Conservation (phyloP, 1,140 invertebrate species). For the Trichoplusia ni region DNA sequence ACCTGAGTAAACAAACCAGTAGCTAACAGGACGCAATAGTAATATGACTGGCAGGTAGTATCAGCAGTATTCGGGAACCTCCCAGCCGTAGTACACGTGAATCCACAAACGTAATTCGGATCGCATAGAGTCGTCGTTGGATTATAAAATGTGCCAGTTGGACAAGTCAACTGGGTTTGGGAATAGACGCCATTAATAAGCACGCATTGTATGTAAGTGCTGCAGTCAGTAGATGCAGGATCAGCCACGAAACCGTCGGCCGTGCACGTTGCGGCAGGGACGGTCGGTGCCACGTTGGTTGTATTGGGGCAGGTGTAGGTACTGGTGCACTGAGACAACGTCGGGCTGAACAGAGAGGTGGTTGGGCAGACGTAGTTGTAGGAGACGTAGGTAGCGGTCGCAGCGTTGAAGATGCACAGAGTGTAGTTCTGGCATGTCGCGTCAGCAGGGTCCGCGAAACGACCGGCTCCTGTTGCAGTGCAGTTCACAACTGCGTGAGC, state of each 20-base stretch:
- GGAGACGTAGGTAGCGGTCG: constrained; percentile 36
- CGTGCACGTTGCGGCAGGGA: constrained; percentile 45
- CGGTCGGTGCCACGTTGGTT: constrained; percentile 25
- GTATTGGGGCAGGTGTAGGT: constrained; percentile 49
- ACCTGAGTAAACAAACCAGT: constrained; percentile 41
- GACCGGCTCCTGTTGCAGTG: constrained; percentile 50
- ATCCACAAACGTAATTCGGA: constrained; percentile 45
- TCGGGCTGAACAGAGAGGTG: constrained; percentile 53
- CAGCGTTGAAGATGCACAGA: constrained; percentile 46
- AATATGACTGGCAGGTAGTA: constrained; percentile 50
- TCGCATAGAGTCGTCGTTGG: constrained; percentile 57
- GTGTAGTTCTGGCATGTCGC: constrained; percentile 60
- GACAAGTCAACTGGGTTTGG: constrained; percentile 45
- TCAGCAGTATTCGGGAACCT: constrained; percentile 51
- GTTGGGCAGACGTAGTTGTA: constrained; percentile 65
- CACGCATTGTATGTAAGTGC: constrained; percentile 52
- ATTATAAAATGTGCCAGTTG: constrained; percentile 44
- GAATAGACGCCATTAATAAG: constrained; percentile 40
- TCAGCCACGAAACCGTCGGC: constrained; percentile 51
- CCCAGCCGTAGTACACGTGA: constrained; percentile 50
- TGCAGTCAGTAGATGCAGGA: constrained; percentile 45
- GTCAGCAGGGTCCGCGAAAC: constrained; percentile 50
- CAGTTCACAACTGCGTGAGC: constrained; percentile 50
- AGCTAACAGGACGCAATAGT: constrained; percentile 39
- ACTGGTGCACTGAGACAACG: constrained; percentile 40